A percentile compares a stretch with the other conserved stretches of the same genome.
Evolutionary conservation across 2,797 vertebrate species (phyloP).

Genomic region (Scolopax bukidnonensis): DNA sequence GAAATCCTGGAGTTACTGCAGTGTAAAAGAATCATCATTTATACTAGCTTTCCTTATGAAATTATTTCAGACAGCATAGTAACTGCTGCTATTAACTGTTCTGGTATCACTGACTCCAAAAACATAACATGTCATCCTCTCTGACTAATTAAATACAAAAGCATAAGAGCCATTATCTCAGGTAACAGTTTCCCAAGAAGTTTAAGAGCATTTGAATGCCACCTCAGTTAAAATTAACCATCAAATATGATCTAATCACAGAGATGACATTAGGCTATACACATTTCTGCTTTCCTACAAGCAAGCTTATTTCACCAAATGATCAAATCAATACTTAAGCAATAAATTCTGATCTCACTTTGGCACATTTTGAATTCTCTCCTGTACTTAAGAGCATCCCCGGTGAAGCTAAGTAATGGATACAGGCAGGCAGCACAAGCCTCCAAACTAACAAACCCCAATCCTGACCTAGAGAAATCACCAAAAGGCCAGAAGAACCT

Average conservation of each 20-base stretch:
- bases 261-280: background rate
- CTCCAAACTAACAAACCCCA: background rate
- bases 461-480: background rate
- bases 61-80: background rate
- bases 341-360: background rate
- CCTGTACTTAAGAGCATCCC: accelerated
- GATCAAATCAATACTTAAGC: background rate
- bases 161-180: background rate
- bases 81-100: background rate
- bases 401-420: background rate
- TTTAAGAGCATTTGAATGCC: background rate
- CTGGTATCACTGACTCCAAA: background rate
- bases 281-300: background rate
- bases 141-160: background rate
- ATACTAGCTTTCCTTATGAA: background rate
- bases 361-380: background rate
- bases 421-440: background rate
- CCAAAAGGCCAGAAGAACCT: background rate
- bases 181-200: background rate
- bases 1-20: background rate
- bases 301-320: background rate
- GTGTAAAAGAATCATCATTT: background rate
- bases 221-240: background rate
- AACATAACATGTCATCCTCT: background rate
- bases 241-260: background rate